Percentiles rank a stretch among this genome's conserved stretches.
phyloP scores from a whole-genome alignment of 2,113 vertebrate genomes.

The Axis porcinus region DNA sequence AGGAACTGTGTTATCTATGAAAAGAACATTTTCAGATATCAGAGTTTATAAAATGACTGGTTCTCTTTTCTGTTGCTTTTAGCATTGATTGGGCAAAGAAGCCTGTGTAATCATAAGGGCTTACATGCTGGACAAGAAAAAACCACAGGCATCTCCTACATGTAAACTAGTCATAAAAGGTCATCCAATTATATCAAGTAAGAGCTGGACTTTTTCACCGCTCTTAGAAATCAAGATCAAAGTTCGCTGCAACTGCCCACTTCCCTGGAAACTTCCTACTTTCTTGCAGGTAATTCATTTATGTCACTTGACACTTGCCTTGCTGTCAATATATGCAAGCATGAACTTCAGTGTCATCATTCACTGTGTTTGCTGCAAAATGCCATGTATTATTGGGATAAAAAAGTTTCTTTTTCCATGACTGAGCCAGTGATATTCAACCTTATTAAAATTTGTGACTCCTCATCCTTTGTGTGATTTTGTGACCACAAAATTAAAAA shows the following conservation, averaged over 20 bases:
- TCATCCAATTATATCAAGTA: background rate
- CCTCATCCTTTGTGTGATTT: background rate
- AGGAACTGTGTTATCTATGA: background rate
- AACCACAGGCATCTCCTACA: background rate
- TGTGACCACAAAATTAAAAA: background rate
- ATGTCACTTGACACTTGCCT: constrained; percentile 1
- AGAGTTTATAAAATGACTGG: background rate
- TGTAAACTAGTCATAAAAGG: background rate
- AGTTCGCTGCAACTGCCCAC: background rate
- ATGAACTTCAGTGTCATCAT: background rate
- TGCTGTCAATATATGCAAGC: background rate
- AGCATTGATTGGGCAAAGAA: background rate
- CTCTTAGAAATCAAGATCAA: background rate
- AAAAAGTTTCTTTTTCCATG: constrained; percentile 3
- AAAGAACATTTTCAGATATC: constrained; percentile 7
- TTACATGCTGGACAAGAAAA: background rate
- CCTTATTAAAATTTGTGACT: background rate
- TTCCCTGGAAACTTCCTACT: constrained; percentile 6
- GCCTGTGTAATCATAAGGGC: background rate
- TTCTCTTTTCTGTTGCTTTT: constrained; percentile 9
- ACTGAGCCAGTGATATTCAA: background rate
- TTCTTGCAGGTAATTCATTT: constrained; percentile 23
- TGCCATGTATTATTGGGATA: background rate
- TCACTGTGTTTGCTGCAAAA: background rate
- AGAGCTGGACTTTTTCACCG: background rate